Percentiles rank a stretch among this genome's conserved stretches.
phyloP scores from a whole-genome alignment of 2,113 vertebrate species.

The Vulpes vulpes region DNA sequence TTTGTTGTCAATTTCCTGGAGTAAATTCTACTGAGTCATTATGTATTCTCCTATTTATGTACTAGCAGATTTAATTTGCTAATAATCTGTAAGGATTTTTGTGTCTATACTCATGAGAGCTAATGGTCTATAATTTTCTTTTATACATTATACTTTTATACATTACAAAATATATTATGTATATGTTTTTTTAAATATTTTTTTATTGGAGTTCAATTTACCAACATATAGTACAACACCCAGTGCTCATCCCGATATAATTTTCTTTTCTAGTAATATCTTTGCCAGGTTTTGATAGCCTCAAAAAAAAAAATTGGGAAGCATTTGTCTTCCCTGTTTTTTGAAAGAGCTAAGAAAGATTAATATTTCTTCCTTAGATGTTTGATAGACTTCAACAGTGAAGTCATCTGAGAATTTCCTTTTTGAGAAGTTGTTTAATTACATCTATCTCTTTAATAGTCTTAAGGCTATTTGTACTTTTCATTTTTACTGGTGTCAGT shows the following conservation, averaged over 20 bases:
- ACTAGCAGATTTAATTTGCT: background rate
- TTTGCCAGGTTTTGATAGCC: background rate
- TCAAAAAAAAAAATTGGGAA: background rate
- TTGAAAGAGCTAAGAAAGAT: background rate
- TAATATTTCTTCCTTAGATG: background rate
- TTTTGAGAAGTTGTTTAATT: background rate
- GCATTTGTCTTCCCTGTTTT: background rate
- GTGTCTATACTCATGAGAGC: background rate
- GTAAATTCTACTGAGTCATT: background rate
- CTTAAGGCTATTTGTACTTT: background rate
- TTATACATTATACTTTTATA: background rate
- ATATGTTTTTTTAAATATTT: too few species aligned
- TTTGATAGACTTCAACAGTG: background rate
- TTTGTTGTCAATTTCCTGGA: background rate
- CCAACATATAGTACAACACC: too few species aligned
- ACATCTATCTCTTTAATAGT: background rate
- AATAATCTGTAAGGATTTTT: background rate
- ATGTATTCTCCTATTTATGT: background rate
- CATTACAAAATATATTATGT: too few species aligned
- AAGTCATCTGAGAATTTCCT: background rate
- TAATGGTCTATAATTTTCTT: background rate
- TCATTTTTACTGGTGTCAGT: background rate
- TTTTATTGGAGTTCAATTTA: too few species aligned
- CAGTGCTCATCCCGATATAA: too few species aligned
- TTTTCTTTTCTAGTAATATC: background rate